Percentiles rank a stretch among this genome's conserved stretches.
Conservation (phyloP, 2,113 vertebrate genomes). For the Sylvia atricapilla region DNA sequence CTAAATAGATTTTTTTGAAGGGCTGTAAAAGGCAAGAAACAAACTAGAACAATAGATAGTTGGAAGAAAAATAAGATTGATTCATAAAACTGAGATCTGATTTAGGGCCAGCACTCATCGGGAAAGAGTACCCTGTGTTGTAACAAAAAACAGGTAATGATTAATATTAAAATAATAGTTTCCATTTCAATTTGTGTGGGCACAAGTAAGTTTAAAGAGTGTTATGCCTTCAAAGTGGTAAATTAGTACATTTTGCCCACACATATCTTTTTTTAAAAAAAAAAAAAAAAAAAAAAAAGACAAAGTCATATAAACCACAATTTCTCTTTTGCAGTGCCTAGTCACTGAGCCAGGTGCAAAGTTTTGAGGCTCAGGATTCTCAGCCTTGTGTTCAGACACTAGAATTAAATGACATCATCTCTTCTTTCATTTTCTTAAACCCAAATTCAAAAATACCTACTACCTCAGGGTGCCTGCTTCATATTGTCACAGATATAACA, state of each 20-base stretch:
- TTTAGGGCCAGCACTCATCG: not conserved
- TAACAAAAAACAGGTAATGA: not conserved
- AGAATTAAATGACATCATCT: not conserved
- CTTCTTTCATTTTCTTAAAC: not conserved
- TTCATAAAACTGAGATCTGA: not conserved
- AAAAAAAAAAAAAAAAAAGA: not conserved
- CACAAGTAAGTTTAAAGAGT: not conserved
- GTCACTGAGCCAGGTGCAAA: not conserved
- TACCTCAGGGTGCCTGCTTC: not conserved
- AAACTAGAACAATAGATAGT: not conserved
- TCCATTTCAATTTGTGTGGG: constrained; percentile 29
- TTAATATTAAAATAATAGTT: constrained; percentile 28
- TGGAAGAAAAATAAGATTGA: not conserved
- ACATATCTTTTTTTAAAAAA: not conserved
- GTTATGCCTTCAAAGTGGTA: not conserved
- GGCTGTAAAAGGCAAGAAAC: not conserved
- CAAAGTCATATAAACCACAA: not conserved
- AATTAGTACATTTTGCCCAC: constrained; percentile 11
- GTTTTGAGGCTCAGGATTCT: not conserved
- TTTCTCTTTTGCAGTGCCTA: not conserved
- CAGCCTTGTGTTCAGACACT: not conserved
- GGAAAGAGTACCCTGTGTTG: not conserved
- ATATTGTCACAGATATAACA: not conserved
- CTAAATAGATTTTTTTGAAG: not conserved
- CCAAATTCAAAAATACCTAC: not conserved